Evolutionary conservation across 2,797 vertebrate genomes (phyloP), one percentile per base, ranked within the genome.

Genomic region (Thalassophryne amazonica): DNA sequence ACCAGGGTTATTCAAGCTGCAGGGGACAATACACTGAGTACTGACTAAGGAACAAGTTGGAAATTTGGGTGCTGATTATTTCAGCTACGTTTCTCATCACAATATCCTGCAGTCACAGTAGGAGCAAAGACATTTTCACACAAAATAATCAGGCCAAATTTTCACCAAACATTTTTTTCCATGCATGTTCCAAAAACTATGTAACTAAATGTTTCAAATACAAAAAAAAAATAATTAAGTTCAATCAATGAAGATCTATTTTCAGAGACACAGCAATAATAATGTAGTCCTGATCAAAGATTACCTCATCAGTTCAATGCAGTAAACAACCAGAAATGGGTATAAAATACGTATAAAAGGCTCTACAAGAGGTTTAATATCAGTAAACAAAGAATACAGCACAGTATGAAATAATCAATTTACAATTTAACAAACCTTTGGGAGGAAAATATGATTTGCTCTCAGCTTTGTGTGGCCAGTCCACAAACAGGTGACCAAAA

Each of bases 401-500:
- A 32, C 5, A 12, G 11, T n/a, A 45, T 17, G 3, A 51, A 37
- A 8, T 48, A 14, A 25, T 7, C 5, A 4, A 20, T 18, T 9
- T 15, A 28, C 4, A 16, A 30, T 17, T 14, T 8, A 18, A 39
- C 57, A 82, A 85, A 99, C 97, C 97, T 95, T 99, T 98, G 30
- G 96, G 97, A 83, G 97, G 97, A 67, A 99, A 99, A 60, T 99
- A 99, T 37, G 97, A 99, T 86, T 99, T 99, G 89, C 97, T 99
- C 88, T 99, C 97, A 40, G 97, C 97, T 87, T 99, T 99, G 82
- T 99, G 97, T 73, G 97, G 97, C 97, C 97, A 99, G 82, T 99
- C 97, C 72, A 99, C 97, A 88, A 99, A 97, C 83, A 99, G 91
- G 86, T 97, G 96, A 66, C 97, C 97, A 80, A 99, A 99, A 64